phyloP scores from a whole-genome alignment of 2,113 vertebrate species.

The Platycercus adscitus region DNA sequence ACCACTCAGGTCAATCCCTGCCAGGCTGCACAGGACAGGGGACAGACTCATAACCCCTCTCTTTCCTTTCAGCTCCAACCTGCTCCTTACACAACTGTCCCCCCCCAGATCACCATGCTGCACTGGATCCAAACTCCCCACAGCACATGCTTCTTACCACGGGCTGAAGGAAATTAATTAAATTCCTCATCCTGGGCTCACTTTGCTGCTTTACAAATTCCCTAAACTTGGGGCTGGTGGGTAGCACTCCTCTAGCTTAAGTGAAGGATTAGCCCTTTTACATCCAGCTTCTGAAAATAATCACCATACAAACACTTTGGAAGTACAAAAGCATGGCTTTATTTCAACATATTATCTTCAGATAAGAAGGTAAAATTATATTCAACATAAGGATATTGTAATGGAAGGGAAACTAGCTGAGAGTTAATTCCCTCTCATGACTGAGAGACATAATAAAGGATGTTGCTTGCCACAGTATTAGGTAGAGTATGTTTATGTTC shows the following conservation, averaged over 20 bases:
- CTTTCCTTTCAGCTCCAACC: neutral
- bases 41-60: neutral
- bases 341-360: neutral
- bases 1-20: neutral
- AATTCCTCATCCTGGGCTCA: neutral
- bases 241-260: neutral
- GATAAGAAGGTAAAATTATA: neutral
- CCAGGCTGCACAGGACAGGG: neutral
- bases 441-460: neutral
- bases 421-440: neutral
- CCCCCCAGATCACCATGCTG: rapidly evolving
- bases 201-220: neutral
- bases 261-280: neutral
- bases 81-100: neutral
- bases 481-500: neutral
- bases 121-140: neutral
- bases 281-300: neutral
- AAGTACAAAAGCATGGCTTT: neutral
- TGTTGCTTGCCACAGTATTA: neutral
- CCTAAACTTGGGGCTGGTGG: neutral
- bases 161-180: neutral
- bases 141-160: rapidly evolving
- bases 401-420: neutral
- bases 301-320: neutral
- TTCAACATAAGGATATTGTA: neutral